Evolutionary conservation across 2,797 vertebrate species (phyloP).

Genomic region (Lepilemur septentrionalis): DNA sequence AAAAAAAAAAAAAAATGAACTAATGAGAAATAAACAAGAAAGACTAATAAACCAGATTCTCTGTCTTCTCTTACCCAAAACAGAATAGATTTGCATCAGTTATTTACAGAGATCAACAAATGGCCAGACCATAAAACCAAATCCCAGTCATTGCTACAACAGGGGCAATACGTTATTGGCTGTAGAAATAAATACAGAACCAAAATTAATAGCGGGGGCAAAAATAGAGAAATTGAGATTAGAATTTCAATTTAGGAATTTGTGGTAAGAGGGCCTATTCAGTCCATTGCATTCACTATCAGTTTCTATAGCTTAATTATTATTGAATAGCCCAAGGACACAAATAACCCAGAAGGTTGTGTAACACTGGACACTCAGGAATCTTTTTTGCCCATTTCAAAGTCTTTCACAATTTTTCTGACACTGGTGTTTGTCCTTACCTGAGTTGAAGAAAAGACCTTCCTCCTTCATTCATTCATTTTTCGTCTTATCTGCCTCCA

Average conservation of each 20-base stretch:
- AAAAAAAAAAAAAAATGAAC: neutral
- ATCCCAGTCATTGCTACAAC: neutral
- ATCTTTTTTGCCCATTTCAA: conserved; percentile 26
- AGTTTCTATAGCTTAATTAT: neutral
- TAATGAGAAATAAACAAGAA: neutral
- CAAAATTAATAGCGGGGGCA: neutral
- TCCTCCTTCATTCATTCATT: neutral
- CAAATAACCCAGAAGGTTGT: neutral
- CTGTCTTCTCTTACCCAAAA: neutral
- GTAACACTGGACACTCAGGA: neutral
- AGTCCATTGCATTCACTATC: neutral
- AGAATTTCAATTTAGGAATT: neutral
- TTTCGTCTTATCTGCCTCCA: neutral
- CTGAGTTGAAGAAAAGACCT: neutral
- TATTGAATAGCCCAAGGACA: neutral
- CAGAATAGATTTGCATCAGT: neutral
- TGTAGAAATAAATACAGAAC: conserved; percentile 13
- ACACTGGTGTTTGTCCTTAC: neutral
- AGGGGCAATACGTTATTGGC: neutral
- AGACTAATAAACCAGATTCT: neutral
- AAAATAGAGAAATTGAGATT: neutral
- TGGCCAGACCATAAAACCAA: neutral
- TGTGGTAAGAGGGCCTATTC: neutral
- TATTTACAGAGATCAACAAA: conserved; percentile 1
- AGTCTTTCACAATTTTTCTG: neutral